These are phyloP conservation scores for Craseonycteris thonglongyai DNA, from an alignment of 2,113 vertebrate species.

Conservation along the genomic window DNA sequence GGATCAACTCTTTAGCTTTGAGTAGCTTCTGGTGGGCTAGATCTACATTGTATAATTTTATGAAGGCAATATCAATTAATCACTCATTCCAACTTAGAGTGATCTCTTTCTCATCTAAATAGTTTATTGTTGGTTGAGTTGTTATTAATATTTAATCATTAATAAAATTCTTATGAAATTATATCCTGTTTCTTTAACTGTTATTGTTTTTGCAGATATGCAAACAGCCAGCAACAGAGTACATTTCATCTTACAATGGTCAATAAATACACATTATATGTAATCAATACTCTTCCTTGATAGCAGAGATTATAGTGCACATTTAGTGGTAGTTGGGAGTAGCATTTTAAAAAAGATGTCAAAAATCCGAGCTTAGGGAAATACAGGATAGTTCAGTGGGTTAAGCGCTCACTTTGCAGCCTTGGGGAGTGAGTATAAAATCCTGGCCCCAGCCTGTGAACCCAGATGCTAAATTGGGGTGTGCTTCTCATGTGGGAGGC, in stretches of 20 bases:
- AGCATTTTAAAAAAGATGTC: background rate
- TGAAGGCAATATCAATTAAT: background rate
- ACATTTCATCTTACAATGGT: background rate
- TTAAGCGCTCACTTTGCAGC: too few relatives aligned
- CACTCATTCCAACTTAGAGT: background rate
- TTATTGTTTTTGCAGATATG: background rate
- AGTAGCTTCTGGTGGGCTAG: background rate
- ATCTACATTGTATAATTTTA: background rate
- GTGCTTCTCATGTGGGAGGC: too few relatives aligned
- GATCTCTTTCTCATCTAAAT: background rate
- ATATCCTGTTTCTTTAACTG: background rate
- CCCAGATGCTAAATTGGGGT: too few relatives aligned
- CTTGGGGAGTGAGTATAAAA: too few relatives aligned
- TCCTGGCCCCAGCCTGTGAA: too few relatives aligned
- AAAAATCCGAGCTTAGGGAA: too few relatives aligned
- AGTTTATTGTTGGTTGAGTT: background rate
- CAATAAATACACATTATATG: background rate
- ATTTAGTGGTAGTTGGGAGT: background rate
- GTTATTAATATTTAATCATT: slow-evolving; percentile 24
- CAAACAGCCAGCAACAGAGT: background rate
- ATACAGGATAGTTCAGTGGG: too few relatives aligned
- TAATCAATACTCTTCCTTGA: background rate
- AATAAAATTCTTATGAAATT: background rate
- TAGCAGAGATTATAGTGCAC: background rate
- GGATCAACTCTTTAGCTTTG: background rate